These are phyloP conservation scores for Mythimna impura DNA, from an alignment of 2,888 invertebrate species.

Conservation along the genomic window DNA sequence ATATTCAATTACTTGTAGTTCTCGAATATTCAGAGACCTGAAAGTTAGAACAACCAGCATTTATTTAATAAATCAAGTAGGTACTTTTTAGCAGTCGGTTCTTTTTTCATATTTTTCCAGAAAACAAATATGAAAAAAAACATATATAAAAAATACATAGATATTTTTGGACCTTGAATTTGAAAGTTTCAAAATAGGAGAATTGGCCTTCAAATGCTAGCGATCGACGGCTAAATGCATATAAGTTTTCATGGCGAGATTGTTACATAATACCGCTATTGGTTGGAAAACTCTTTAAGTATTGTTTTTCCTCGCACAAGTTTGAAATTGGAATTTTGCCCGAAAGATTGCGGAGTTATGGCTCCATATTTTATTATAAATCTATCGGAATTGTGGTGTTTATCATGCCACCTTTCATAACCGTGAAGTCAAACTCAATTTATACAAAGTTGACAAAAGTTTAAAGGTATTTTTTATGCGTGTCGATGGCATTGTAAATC, in stretches of 20 bases:
- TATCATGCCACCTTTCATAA: slow-evolving; percentile 26
- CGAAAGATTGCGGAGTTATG: slow-evolving; percentile 17
- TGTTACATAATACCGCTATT: not conserved
- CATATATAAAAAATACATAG: too few species aligned
- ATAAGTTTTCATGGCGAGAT: not conserved
- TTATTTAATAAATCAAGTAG: too few species aligned
- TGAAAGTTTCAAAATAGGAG: not conserved
- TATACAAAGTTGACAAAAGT: not conserved
- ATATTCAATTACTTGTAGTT: too few species aligned
- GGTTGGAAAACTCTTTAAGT: not conserved
- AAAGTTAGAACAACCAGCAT: too few species aligned
- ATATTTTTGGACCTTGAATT: too few species aligned
- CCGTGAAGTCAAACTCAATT: slow-evolving; percentile 1
- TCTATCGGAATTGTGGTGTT: slow-evolving; percentile 27
- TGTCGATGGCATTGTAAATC: not conserved
- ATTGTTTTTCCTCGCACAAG: slow-evolving; percentile 21
- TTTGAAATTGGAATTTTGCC: slow-evolving; percentile 44
- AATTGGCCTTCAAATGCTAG: not conserved
- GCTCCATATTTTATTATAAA: slow-evolving; percentile 27
- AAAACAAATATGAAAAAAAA: too few species aligned
- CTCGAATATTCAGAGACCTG: too few species aligned
- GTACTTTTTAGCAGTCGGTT: too few species aligned
- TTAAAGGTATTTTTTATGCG: not conserved
- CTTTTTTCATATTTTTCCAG: too few species aligned
- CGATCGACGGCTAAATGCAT: not conserved